These are phyloP conservation scores for Capricornis sumatraensis DNA, from an alignment of 2,113 vertebrate genomes.

Conservation along the genomic window DNA sequence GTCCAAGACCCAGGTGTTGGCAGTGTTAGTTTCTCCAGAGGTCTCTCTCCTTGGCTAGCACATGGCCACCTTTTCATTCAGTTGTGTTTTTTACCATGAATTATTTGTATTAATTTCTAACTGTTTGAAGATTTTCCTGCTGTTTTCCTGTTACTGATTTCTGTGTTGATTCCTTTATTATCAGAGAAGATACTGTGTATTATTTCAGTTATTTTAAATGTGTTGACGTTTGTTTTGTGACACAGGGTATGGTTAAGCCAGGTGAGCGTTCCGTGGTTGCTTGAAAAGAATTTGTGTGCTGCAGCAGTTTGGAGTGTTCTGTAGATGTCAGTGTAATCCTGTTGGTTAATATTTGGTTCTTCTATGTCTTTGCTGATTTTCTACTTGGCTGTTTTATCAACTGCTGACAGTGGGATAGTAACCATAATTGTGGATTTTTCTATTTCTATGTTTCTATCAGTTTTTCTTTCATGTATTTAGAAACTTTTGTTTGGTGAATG, in stretches of 20 bases:
- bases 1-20: not conserved
- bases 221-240: not conserved
- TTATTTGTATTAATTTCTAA: not conserved
- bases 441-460: not conserved
- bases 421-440: not conserved
- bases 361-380: not conserved
- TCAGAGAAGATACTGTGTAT: not conserved
- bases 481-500: not conserved
- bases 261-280: not conserved
- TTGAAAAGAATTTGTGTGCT: not conserved
- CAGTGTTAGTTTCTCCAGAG: not conserved
- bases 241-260: too few species aligned
- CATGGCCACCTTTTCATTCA: not conserved
- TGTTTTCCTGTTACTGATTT: not conserved
- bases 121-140: not conserved
- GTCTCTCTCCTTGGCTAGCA: not conserved
- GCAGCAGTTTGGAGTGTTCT: not conserved
- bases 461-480: not conserved
- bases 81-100: not conserved
- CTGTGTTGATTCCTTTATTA: not conserved
- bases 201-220: not conserved
- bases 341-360: not conserved
- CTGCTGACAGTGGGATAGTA: not conserved
- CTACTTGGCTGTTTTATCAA: not conserved
- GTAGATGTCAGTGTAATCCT: not conserved